A percentile compares a stretch with the other conserved stretches of the same genome.
Evolutionary conservation across 2,888 invertebrate species (phyloP).

Genomic region (Drosophila buzzatii): DNA sequence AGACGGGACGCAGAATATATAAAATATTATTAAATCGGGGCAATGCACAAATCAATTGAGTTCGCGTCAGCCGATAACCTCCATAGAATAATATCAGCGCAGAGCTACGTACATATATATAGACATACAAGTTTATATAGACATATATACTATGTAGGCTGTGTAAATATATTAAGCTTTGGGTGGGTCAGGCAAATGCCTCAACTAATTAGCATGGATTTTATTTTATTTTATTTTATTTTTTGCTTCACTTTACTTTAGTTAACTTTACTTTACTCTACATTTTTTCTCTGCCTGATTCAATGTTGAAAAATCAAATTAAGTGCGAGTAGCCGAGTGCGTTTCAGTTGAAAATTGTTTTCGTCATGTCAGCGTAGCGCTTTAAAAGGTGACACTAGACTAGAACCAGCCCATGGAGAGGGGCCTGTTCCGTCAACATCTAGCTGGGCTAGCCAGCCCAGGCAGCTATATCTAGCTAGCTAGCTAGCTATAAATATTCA

Average conservation of each 20-base stretch:
- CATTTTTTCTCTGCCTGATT: constrained; percentile 28
- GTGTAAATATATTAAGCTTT: constrained; percentile 32
- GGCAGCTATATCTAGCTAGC: constrained; percentile 29
- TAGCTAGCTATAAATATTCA: constrained; percentile 70
- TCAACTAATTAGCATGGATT: constrained; percentile 26
- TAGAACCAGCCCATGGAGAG: constrained; percentile 23
- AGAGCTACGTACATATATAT: constrained; percentile 14
- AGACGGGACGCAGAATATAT: constrained; percentile 4
- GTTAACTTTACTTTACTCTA: constrained; percentile 7
- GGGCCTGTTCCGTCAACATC: constrained; percentile 32
- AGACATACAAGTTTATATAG: not conserved
- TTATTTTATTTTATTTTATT: not conserved
- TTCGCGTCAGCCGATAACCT: constrained; percentile 71
- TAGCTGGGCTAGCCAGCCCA: constrained; percentile 25
- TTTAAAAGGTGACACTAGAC: constrained; percentile 68
- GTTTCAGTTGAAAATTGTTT: constrained; percentile 44
- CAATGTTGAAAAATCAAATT: constrained; percentile 40
- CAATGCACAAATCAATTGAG: constrained; percentile 66
- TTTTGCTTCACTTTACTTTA: constrained; percentile 4
- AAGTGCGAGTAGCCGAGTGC: constrained; percentile 40
- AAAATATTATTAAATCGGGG: constrained; percentile 28
- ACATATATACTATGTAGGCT: not conserved
- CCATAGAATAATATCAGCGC: constrained; percentile 67
- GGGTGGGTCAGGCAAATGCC: constrained; percentile 32
- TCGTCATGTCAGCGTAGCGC: constrained; percentile 50